Base-by-base conservation (phyloP, 2,888 invertebrate species). In the Palloptera scutellata region DNA sequence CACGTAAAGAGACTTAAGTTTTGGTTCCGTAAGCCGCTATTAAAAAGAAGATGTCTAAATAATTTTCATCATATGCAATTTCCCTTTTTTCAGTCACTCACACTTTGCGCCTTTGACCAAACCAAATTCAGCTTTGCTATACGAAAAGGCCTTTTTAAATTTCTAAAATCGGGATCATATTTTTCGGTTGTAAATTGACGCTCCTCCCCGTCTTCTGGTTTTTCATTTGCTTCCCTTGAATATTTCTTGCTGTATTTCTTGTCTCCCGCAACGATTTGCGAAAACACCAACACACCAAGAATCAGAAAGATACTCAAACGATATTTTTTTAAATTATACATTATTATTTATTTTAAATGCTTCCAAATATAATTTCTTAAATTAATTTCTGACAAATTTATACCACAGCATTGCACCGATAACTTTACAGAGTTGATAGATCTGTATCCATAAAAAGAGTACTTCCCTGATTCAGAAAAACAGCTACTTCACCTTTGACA, bases 41-140 rank as follows among this genome's bases (percentile, higher is more conserved):
- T 67, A 13, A 63, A 61, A 41, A 41, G 71, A 17, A 51, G 51
- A 61, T 30, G 8, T 13, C 13, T 11, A 9, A 45, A 6, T 6
- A 40, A 9, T 15, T 41, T 15, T 45, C 17, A 52, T 45, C 15
- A 1, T n/a, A 19, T 0, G 5, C 12, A 53, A 9, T 17, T 4
- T n/a, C 52, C 6, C 4, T 30, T 13, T n/a, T 1, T 12, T n/a
- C 3, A 1, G 3, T 1, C 8, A 85, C 87, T 86, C 88, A 96
- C 96, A 84, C 92, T 91, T 85, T 92, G 91, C 12, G 96, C 96
- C 87, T 97, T 97, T 4, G 90, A 86, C 96, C 96, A 97, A 30
- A 97, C 86, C 67, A 94, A 85, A 86, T 97, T 96, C 43, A 96
- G 85, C 86, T 96, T 97, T 42, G 93, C 91, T 91, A 96, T 95